These are phyloP conservation scores for Pseudorectes ferrugineus DNA, from an alignment of 2,113 vertebrate species.

Conservation along the genomic window DNA sequence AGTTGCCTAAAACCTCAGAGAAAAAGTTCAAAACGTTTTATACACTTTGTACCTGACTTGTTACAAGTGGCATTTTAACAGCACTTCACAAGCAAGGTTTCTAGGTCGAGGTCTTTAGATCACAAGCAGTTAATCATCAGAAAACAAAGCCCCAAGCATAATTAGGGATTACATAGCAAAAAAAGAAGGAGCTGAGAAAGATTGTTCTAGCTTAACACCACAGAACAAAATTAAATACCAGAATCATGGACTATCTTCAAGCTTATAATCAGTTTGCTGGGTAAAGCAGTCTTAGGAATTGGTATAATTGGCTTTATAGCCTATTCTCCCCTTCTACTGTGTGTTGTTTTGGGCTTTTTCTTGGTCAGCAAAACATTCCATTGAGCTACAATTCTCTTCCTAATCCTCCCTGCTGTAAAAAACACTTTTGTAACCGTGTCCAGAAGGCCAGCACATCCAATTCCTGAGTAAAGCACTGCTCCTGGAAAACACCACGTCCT, in stretches of 20 bases:
- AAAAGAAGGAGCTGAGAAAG: neutral
- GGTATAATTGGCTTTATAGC: neutral
- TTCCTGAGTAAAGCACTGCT: neutral
- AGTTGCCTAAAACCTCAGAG: neutral
- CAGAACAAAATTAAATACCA: neutral
- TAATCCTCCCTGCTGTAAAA: neutral
- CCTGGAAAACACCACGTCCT: neutral
- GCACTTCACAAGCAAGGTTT: rapidly evolving
- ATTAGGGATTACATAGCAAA: neutral
- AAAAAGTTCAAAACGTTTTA: neutral
- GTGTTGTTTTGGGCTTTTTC: neutral
- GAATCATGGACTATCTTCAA: neutral
- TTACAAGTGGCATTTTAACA: neutral
- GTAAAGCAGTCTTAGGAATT: neutral
- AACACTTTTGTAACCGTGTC: neutral
- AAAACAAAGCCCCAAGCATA: neutral
- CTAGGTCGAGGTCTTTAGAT: neutral
- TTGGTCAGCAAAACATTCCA: neutral
- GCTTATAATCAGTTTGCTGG: neutral
- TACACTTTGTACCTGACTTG: neutral
- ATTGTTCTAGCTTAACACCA: neutral
- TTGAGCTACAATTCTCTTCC: neutral
- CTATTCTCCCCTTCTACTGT: neutral
- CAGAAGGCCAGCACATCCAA: neutral
- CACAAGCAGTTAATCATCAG: neutral